These are phyloP conservation scores for Cerastis leucographa DNA, from an alignment of 2,888 invertebrate genomes.

Conservation along the genomic window DNA sequence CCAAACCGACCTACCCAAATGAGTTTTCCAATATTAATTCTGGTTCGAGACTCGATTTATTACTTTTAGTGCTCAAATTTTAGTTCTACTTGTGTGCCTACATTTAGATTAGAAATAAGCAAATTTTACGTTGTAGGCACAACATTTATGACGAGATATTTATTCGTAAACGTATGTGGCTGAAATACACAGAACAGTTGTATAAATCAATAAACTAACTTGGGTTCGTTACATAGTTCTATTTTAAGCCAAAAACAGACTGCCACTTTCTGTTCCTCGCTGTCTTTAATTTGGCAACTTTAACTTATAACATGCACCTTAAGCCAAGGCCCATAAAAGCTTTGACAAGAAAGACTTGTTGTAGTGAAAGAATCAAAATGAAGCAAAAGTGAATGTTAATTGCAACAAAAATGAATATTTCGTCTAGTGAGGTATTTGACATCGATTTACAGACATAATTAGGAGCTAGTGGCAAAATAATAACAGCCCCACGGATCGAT, in stretches of 20 bases:
- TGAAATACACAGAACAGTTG: not conserved
- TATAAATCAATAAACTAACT: not conserved
- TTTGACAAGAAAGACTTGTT: no score
- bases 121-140: conserved; percentile 12
- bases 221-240: not conserved
- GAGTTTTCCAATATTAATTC: conserved; percentile 59
- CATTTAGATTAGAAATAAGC: conserved; percentile 21
- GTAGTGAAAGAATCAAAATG: not conserved
- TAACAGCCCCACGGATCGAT: no score
- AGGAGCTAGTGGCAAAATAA: no score
- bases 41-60: conserved; percentile 49
- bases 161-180: not conserved
- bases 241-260: not conserved
- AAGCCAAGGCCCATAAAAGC: no score
- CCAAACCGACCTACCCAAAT: conserved; percentile 18
- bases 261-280: not conserved
- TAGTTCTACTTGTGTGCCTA: conserved; percentile 15
- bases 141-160: conserved; percentile 16
- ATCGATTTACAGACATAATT: no score
- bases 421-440: not conserved
- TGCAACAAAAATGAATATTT: no score
- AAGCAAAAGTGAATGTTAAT: not conserved
- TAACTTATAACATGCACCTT: not conserved
- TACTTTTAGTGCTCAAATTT: conserved; percentile 51
- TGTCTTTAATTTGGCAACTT: not conserved